Evolutionary conservation across 2,797 vertebrate species (phyloP).

Genomic region (Darevskia mixta): DNA sequence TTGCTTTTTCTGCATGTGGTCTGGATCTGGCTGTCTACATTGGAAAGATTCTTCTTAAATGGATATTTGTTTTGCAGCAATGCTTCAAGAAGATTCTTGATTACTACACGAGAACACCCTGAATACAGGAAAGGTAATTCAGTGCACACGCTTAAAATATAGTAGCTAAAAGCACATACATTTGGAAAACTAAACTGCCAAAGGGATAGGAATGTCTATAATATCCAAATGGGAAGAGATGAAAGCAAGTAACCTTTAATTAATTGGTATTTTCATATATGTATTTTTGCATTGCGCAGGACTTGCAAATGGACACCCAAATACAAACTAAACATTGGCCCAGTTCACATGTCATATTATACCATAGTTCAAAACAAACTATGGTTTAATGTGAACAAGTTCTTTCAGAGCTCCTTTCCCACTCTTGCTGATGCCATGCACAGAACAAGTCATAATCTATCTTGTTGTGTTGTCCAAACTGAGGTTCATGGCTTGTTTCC

Average conservation of each 20-base stretch:
- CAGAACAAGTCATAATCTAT: no score
- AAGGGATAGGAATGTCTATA: background rate
- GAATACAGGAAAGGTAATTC: background rate
- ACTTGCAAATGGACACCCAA: background rate
- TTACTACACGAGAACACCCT: slow-evolving; percentile 56
- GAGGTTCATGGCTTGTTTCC: no score
- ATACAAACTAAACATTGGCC: background rate
- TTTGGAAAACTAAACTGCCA: background rate
- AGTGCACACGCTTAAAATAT: background rate
- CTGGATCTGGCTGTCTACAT: slow-evolving; percentile 55
- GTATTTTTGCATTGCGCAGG: background rate
- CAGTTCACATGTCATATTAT: background rate
- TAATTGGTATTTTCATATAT: background rate
- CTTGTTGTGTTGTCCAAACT: no score
- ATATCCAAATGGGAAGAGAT: background rate
- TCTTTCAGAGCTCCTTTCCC: no score
- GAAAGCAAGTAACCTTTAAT: background rate
- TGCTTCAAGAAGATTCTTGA: slow-evolving; percentile 71
- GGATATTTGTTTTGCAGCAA: slow-evolving; percentile 63
- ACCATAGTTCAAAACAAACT: background rate
- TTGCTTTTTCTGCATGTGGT: slow-evolving; percentile 62
- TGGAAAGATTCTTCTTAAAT: slow-evolving; percentile 20
- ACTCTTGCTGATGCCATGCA: no score
- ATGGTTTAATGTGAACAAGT: background rate
- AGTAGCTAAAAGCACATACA: slow-evolving; percentile 24